phyloP scores from a whole-genome alignment of 2,797 vertebrate species.

The Hipposideros larvatus region DNA sequence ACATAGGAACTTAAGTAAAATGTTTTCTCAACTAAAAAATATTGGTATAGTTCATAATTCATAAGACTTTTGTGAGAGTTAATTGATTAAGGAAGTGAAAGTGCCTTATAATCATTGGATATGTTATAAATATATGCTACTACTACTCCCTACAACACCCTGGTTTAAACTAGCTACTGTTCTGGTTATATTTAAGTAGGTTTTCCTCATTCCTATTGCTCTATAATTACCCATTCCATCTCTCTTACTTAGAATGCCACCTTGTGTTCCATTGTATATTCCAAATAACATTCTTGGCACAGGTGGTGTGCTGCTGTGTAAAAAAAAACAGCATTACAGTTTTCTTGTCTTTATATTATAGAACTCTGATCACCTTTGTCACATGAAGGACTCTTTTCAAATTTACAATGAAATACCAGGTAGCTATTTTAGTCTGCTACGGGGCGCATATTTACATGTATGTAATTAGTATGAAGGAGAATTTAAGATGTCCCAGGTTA shows the following conservation, averaged over 20 bases:
- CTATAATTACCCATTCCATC: background rate
- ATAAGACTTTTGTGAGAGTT: background rate
- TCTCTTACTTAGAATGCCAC: conserved; percentile 31
- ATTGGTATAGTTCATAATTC: background rate
- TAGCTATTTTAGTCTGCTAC: background rate
- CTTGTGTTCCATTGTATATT: background rate
- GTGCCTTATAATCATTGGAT: background rate
- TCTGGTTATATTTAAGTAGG: background rate
- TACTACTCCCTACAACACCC: background rate
- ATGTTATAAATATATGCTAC: background rate
- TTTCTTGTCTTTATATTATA: background rate
- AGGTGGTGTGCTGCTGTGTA: background rate
- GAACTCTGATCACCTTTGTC: background rate
- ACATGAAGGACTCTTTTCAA: background rate
- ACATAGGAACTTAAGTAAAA: background rate
- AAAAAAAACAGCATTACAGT: background rate
- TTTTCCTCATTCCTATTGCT: background rate
- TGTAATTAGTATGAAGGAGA: background rate
- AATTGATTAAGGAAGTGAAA: background rate
- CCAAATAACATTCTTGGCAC: background rate
- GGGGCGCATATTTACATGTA: background rate
- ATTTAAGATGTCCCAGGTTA: background rate
- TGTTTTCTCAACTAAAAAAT: background rate
- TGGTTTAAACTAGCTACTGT: background rate
- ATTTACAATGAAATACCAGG: background rate